Evolutionary conservation across 2,113 vertebrate genomes (phyloP).

Genomic region (Collichthys lucidus): DNA sequence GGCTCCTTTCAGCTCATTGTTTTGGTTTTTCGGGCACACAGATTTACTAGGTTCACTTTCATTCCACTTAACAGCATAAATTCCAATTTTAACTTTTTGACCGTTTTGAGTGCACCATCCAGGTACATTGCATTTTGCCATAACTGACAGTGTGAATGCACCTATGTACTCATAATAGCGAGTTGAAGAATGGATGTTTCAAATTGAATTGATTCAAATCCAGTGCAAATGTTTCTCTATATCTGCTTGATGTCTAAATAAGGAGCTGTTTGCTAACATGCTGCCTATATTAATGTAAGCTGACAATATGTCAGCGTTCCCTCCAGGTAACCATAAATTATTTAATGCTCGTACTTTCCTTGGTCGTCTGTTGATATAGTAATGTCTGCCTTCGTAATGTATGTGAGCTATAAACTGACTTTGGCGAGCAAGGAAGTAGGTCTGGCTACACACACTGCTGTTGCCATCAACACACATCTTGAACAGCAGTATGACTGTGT

Average conservation of each 20-base stretch:
- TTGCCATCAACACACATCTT: slow-evolving; percentile 7
- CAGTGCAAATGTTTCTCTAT: not conserved
- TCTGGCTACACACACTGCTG: slow-evolving; percentile 44
- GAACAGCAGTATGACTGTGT: slow-evolving; percentile 35
- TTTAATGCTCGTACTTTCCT: not conserved
- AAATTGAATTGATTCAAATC: no score
- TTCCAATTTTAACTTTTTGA: not conserved
- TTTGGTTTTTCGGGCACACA: not conserved
- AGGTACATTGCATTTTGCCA: no score
- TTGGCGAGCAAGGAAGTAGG: slow-evolving; percentile 45
- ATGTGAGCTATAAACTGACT: slow-evolving; percentile 37
- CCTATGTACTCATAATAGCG: no score
- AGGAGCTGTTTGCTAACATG: not conserved
- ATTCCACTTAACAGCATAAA: not conserved
- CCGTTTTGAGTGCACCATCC: no score
- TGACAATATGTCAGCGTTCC: no score
- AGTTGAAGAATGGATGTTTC: no score
- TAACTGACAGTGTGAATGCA: no score
- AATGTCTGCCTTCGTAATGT: slow-evolving; percentile 4
- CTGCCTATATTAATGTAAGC: no score
- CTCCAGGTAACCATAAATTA: no score
- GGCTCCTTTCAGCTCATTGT: not conserved
- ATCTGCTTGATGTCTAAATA: not conserved
- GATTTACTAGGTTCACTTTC: not conserved
- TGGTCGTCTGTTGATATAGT: not conserved